Evolutionary conservation across 2,797 vertebrate genomes (phyloP).

Genomic region (Potorous gilbertii): DNA sequence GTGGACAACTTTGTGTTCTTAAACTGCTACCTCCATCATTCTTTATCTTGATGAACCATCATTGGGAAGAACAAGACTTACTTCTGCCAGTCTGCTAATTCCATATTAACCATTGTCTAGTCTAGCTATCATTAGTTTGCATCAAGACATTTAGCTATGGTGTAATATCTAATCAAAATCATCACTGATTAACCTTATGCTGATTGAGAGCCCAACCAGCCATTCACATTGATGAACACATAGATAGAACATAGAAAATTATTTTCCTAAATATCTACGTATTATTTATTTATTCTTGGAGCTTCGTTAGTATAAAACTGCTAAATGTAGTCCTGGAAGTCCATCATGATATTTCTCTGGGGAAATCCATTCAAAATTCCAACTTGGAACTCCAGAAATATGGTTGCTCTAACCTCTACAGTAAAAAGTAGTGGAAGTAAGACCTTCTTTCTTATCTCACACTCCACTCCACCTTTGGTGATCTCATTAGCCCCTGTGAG

Average conservation of each 20-base stretch:
- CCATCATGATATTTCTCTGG: neutral
- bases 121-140: neutral
- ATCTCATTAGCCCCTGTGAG: neutral
- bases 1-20: neutral
- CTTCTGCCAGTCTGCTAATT: neutral
- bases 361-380: neutral
- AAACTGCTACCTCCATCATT: neutral
- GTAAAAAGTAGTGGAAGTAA: neutral
- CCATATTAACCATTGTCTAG: neutral
- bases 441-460: neutral
- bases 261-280: neutral
- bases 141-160: neutral
- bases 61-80: neutral
- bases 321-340: neutral
- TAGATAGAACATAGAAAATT: neutral
- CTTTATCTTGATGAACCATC: neutral
- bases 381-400: neutral
- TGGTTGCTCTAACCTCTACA: neutral
- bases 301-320: neutral
- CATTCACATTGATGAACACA: neutral
- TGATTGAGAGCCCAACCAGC: neutral
- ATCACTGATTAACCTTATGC: neutral
- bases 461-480: neutral
- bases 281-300: neutral
- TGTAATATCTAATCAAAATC: neutral